A percentile compares a stretch with the other conserved stretches of the same genome.
These are phyloP conservation scores for Papilio aristodemus DNA, from an alignment of 1,140 invertebrate genomes.

Conservation along the genomic window DNA sequence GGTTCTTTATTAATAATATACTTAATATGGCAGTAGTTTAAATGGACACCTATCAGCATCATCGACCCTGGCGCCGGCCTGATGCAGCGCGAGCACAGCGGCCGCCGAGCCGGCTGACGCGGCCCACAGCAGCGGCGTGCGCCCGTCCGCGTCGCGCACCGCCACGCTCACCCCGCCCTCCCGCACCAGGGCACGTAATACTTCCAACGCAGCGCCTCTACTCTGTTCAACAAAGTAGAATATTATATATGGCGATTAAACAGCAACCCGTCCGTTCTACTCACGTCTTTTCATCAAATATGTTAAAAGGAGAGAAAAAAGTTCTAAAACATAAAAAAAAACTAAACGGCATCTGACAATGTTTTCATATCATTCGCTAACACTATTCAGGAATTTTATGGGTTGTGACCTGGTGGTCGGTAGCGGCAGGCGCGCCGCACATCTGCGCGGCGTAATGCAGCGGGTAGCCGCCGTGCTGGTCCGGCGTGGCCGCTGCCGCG, in stretches of 20 bases:
- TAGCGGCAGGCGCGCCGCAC: constrained; percentile 89
- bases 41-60: constrained; percentile 85
- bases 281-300: too few relatives aligned
- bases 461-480: constrained; percentile 96
- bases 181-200: constrained; percentile 91
- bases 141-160: constrained; percentile 93
- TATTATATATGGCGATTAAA: background rate
- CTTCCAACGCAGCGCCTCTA: constrained; percentile 85
- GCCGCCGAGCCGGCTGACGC: constrained; percentile 97
- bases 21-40: background rate
- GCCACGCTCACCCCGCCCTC: constrained; percentile 89
- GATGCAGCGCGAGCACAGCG: constrained; percentile 91
- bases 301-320: too few relatives aligned
- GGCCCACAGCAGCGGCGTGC: constrained; percentile 97
- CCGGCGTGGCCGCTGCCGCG: constrained; percentile 91
- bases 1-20: background rate
- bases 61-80: constrained; percentile 90
- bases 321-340: too few relatives aligned
- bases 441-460: constrained; percentile 98
- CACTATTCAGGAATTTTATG: too few relatives aligned
- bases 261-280: too few relatives aligned
- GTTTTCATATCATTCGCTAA: too few relatives aligned
- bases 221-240: constrained; percentile 45
- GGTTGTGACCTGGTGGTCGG: constrained; percentile 80
- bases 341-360: too few relatives aligned